A percentile compares a stretch with the other conserved stretches of the same genome.
Evolutionary conservation across 1,140 invertebrate genomes (phyloP).

Genomic region (Oscheius sp.): DNA sequence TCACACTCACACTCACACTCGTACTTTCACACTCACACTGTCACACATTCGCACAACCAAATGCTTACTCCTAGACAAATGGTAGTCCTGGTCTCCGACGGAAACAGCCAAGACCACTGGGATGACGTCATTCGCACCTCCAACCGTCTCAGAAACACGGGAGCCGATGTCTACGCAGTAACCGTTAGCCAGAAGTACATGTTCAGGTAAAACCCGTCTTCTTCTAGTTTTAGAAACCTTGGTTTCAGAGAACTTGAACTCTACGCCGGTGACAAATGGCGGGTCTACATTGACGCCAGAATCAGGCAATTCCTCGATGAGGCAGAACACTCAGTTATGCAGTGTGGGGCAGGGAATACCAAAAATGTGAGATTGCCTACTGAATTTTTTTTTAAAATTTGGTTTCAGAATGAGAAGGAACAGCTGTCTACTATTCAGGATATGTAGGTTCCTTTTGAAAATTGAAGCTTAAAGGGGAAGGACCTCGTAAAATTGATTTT

Average conservation of each 20-base stretch:
- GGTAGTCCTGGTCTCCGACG: constrained; percentile 50
- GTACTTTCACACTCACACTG: too few relatives aligned
- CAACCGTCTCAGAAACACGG: constrained; percentile 27
- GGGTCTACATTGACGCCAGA: constrained; percentile 53
- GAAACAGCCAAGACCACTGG: constrained; percentile 49
- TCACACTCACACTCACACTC: too few relatives aligned
- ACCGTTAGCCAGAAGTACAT: constrained; percentile 32
- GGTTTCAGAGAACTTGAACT: constrained; percentile 48
- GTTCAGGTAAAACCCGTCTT: constrained; percentile 12
- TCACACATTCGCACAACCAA: neutral
- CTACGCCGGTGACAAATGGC: constrained; percentile 55
- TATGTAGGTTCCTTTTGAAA: neutral
- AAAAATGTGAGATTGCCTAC: too few relatives aligned
- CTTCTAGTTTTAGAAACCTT: neutral
- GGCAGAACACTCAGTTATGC: constrained; percentile 43
- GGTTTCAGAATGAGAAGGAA: too few relatives aligned
- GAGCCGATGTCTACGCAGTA: constrained; percentile 30
- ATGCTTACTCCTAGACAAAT: constrained; percentile 25
- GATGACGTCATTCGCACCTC: constrained; percentile 44
- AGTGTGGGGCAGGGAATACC: constrained; percentile 33
- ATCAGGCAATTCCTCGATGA: constrained; percentile 53
- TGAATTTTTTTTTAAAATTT: too few relatives aligned
- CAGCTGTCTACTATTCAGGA: neutral
- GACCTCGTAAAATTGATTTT: too few relatives aligned
- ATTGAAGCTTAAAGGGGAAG: too few relatives aligned